Evolutionary conservation across 2,888 invertebrate species (phyloP).

Genomic region (Xanthorhoe spadicearia): DNA sequence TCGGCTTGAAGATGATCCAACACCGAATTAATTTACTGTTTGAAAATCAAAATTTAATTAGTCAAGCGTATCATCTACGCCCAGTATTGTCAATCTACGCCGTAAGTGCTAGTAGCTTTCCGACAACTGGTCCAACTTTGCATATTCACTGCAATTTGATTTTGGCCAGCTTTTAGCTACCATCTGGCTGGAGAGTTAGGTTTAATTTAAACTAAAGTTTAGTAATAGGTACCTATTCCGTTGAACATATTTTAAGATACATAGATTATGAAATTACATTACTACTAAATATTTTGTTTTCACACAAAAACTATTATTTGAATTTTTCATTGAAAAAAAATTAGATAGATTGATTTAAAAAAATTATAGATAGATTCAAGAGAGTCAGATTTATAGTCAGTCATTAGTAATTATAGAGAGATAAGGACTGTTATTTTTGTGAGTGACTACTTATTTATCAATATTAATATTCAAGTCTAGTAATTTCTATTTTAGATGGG

Average conservation of each 20-base stretch:
- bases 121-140: conserved; percentile 15
- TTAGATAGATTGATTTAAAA: too few relatives aligned
- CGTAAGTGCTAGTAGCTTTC: not conserved
- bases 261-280: too few relatives aligned
- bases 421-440: not conserved
- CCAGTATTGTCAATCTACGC: not conserved
- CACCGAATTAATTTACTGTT: not conserved
- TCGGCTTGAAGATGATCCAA: not conserved
- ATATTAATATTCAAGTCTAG: not conserved
- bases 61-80: not conserved
- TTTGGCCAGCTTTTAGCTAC: conserved; percentile 10
- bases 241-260: too few relatives aligned
- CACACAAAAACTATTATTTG: too few relatives aligned
- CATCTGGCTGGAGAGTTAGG: conserved; percentile 12
- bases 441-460: too few relatives aligned
- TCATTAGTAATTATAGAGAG: not conserved
- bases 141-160: conserved; percentile 20
- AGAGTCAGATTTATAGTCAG: too few relatives aligned
- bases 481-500: conserved; percentile 82
- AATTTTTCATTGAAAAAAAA: too few relatives aligned
- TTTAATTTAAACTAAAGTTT: not conserved
- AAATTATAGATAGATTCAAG: too few relatives aligned
- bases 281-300: too few relatives aligned
- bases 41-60: conserved; percentile 14
- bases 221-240: not conserved